Conservation (phyloP, 2,888 invertebrate species). For the Sicus ferrugineus region DNA sequence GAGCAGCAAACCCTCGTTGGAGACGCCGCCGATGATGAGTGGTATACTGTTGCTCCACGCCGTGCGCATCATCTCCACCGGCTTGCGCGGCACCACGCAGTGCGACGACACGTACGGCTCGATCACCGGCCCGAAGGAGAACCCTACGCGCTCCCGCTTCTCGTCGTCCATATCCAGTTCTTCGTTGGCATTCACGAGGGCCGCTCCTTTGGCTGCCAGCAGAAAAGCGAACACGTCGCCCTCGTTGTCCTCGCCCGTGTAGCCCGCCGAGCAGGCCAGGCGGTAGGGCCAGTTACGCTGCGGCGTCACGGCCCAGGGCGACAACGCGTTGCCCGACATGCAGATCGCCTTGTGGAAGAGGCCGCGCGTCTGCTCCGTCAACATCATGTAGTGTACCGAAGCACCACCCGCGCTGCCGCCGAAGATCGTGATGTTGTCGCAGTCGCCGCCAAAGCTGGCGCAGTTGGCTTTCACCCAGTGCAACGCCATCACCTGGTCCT, state of each 20-base stretch:
- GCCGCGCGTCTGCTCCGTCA: conserved; percentile 65
- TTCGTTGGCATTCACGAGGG: conserved; percentile 58
- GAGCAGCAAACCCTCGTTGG: conserved; percentile 61
- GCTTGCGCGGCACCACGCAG: conserved; percentile 58
- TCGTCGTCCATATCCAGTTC: conserved; percentile 58
- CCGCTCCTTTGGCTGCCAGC: conserved; percentile 53
- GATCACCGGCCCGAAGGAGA: conserved; percentile 62
- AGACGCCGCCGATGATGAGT: conserved; percentile 60
- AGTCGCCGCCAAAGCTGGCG: conserved; percentile 66
- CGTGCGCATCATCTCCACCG: conserved; percentile 59
- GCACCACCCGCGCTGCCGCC: conserved; percentile 68
- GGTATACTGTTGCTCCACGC: conserved; percentile 63
- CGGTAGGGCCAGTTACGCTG: conserved; percentile 59
- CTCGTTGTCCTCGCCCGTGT: conserved; percentile 54
- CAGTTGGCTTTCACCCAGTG: conserved; percentile 68
- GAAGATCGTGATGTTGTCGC: conserved; percentile 66
- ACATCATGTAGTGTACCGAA: conserved; percentile 65
- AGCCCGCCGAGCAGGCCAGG: conserved; percentile 59
- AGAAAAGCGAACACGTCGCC: conserved; percentile 61
- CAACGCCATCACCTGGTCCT: conserved; percentile 67
- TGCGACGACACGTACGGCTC: conserved; percentile 60
- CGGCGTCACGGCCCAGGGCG: conserved; percentile 61
- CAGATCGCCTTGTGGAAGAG: conserved; percentile 62
- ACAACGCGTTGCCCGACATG: conserved; percentile 61
- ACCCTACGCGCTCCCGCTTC: conserved; percentile 58